Evolutionary conservation across 2,797 vertebrate species (phyloP).

Genomic region (Rhabdophis nuchalis): DNA sequence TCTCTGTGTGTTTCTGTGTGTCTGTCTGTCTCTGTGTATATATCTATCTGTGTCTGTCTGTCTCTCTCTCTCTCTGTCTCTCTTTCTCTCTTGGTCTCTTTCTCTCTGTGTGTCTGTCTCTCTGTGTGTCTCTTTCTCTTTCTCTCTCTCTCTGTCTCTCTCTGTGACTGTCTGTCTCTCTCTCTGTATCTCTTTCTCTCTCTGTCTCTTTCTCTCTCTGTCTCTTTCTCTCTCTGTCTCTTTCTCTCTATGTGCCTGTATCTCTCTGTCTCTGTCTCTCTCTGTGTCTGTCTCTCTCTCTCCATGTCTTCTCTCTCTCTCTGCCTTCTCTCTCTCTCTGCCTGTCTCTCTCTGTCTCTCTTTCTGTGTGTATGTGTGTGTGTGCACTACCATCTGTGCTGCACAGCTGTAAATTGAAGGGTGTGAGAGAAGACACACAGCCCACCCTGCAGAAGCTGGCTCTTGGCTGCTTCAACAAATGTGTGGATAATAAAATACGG

Average conservation of each 20-base stretch:
- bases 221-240: background rate
- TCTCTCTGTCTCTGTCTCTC: accelerated
- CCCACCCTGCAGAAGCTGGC: background rate
- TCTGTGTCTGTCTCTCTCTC: background rate
- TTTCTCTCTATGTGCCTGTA: background rate
- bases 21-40: accelerated
- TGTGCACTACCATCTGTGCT: background rate
- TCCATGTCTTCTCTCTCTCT: background rate
- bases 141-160: background rate
- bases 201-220: accelerated
- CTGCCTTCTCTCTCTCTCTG: accelerated
- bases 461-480: accelerated
- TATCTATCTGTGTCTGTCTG: accelerated
- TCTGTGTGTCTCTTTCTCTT: accelerated
- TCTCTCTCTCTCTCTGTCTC: background rate
- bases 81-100: accelerated
- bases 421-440: background rate
- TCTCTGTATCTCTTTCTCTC: accelerated
- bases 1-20: too few relatives aligned
- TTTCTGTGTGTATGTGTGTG: background rate
- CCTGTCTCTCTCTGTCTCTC: accelerated
- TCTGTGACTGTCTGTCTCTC: background rate
- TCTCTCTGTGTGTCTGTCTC: too few relatives aligned
- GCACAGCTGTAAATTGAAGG: background rate
- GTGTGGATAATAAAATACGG: background rate